Evolutionary conservation across 2,797 vertebrate species (phyloP).

Genomic region (Carapus acus): DNA sequence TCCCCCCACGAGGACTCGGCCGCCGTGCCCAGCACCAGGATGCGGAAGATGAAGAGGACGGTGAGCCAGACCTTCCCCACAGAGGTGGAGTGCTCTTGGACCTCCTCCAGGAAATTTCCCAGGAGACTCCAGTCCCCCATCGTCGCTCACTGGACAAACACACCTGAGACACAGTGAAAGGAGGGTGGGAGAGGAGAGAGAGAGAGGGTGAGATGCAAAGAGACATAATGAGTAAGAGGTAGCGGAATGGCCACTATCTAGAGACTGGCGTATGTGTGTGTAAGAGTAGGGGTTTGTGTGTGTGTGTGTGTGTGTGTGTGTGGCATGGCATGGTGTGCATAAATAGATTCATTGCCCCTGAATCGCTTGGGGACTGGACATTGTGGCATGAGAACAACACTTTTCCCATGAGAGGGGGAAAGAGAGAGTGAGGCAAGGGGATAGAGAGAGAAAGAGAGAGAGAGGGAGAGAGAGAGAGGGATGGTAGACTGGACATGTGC

Average conservation of each 20-base stretch:
- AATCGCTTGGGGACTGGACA: constrained; percentile 44
- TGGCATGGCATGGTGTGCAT: constrained; percentile 35
- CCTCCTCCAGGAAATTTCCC: constrained; percentile 94
- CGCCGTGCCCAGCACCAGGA: constrained; percentile 92
- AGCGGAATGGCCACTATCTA: constrained; percentile 25
- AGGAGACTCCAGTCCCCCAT: constrained; percentile 99
- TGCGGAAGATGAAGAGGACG: constrained; percentile 94
- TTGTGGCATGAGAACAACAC: constrained; percentile 48
- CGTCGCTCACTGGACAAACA: constrained; percentile 49
- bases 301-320: constrained; percentile 12
- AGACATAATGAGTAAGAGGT: constrained; percentile 26
- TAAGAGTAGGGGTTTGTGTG: constrained; percentile 10
- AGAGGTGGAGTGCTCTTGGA: constrained; percentile 96
- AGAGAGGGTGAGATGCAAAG: constrained; percentile 1
- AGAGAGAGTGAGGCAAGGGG: neutral
- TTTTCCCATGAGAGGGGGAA: constrained; percentile 42
- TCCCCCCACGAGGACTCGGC: constrained; percentile 98
- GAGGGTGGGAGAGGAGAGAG: constrained; percentile 1
- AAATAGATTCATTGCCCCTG: constrained; percentile 57
- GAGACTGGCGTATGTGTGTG: constrained; percentile 24
- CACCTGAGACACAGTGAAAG: constrained; percentile 38
- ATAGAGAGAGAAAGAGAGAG: constrained; percentile 4
- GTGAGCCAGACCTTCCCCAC: constrained; percentile 97
- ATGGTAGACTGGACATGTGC: no score
- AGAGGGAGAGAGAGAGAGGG: neutral